phyloP scores from a whole-genome alignment of 2,113 vertebrate species.

The Prolemur simus region DNA sequence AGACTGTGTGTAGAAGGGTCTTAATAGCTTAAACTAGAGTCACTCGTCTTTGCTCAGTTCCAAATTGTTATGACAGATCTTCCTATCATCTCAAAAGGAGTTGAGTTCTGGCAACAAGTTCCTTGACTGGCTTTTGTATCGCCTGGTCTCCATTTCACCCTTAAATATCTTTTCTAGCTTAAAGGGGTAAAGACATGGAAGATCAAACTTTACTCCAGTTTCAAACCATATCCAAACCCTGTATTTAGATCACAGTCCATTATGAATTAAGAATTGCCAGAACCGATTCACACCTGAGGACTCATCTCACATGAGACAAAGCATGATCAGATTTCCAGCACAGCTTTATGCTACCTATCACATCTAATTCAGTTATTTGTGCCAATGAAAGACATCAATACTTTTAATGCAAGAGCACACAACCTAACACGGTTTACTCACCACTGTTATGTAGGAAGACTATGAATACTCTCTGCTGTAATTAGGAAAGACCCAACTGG shows the following conservation, averaged over 20 bases:
- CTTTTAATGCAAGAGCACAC: neutral
- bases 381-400: neutral
- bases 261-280: neutral
- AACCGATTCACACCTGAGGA: neutral
- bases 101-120: neutral
- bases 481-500: neutral
- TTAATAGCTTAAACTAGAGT: neutral
- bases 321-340: neutral
- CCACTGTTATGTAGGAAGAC: neutral
- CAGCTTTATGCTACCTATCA: neutral
- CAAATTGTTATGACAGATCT: neutral
- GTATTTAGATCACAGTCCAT: neutral
- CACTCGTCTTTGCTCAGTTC: neutral
- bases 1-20: neutral
- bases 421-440: neutral
- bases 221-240: neutral
- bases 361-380: neutral
- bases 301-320: neutral
- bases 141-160: neutral
- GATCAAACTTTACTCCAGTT: neutral
- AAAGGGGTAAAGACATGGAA: conserved; percentile 2
- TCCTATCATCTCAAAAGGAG: neutral
- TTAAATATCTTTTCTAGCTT: neutral
- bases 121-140: neutral
- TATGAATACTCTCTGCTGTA: neutral